phyloP scores from a whole-genome alignment of 2,113 vertebrate species.

The Abramis brama region DNA sequence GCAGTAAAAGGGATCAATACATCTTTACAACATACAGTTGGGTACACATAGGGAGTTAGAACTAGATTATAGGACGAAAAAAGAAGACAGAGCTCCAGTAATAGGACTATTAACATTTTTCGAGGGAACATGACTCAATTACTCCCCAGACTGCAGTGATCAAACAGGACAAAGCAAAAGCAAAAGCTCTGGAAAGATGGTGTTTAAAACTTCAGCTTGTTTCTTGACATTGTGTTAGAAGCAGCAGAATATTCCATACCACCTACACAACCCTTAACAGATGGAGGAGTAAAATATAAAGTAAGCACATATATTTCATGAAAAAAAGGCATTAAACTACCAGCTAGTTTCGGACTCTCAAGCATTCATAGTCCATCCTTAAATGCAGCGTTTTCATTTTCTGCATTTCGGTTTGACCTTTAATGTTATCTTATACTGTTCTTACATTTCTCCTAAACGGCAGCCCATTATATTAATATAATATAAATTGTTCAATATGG shows the following conservation, averaged over 20 bases:
- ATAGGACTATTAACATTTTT: background rate
- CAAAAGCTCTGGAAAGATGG: constrained; percentile 48
- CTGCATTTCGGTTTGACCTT: background rate
- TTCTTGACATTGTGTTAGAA: constrained; percentile 39
- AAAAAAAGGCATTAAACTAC: background rate
- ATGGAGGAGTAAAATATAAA: constrained; percentile 21
- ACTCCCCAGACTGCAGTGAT: constrained; percentile 22
- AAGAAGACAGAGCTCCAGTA: background rate
- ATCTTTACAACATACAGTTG: background rate
- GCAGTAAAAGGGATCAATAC: background rate
- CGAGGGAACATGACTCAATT: background rate
- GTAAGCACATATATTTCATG: background rate
- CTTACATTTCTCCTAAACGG: background rate
- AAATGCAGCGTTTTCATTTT: background rate
- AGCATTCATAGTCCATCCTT: background rate
- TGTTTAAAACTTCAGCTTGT: constrained; percentile 39
- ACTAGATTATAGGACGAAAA: background rate
- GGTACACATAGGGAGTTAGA: background rate
- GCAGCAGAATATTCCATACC: constrained; percentile 39
- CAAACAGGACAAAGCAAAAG: constrained; percentile 40
- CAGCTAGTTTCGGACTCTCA: background rate
- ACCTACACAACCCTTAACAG: constrained; percentile 45
- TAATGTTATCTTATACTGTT: background rate
- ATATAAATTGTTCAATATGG: background rate
- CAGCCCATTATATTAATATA: background rate